Base-by-base conservation (phyloP, 2,113 vertebrate genomes). In the Panthera leo region DNA sequence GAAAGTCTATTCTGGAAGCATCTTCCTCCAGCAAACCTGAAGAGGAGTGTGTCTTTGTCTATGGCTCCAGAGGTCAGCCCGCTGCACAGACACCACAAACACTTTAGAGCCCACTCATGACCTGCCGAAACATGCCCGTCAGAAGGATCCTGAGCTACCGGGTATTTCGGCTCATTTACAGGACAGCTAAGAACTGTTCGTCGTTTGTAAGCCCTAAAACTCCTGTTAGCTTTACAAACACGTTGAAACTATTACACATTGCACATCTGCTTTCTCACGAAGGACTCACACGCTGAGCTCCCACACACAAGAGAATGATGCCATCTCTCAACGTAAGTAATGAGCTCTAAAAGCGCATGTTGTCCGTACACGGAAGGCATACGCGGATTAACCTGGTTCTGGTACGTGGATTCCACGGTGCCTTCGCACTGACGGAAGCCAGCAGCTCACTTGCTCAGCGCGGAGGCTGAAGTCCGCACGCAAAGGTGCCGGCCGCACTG, bases 341-440 rank as follows among this genome's bases (percentile, higher is more conserved):
- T 21, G 51, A 36, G 55, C 45, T 68, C 42, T 39, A 8, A 61
- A 21, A 48, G 31, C 4, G 3, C 21, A 11, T 1, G 16, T 2
- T 25, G 42, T 68, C 29, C 39, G n/a, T 16, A 14, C 15, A 58
- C 34, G 10, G 31, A 31, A 5, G 55, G 34, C 12, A 19, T 1
- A 27, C 2, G 5, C 0, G 1, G 1, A 27, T 14, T 1, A 1
- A 8, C 36, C 31, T 16, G 25, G 25, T n/a, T 55, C 63, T 48
- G 65, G n/a, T 9, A 15, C 0, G 39, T 45, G 39, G 45, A 71
- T 2, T 27, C 70, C 39, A 16, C 13, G 21, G 53, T 25, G 45
- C 21, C 15, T 36, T 7, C 14, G 39, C 19, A 7, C 58, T 0
- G 2, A 0, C 0, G 25, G 73, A 14, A n/a, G 36, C 42, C 10